Evolutionary conservation across 2,888 invertebrate species (phyloP).

Genomic region (Mechanitis messenoides): DNA sequence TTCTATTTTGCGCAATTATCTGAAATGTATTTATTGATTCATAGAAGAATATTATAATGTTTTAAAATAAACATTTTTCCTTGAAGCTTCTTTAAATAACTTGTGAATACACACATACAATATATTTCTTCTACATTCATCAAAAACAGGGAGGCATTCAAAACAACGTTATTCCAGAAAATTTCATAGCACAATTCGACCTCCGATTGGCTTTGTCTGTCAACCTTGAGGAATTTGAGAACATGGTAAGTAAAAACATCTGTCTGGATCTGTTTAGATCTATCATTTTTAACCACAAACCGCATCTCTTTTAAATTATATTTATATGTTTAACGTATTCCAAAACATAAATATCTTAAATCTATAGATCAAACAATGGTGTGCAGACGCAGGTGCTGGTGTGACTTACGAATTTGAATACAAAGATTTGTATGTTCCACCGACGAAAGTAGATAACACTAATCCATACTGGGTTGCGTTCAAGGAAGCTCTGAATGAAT

Average conservation of each 20-base stretch:
- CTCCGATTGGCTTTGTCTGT: conserved; percentile 80
- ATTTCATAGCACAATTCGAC: conserved; percentile 84
- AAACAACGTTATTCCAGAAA: conserved; percentile 90
- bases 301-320: too few relatives aligned
- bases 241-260: conserved; percentile 57
- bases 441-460: conserved; percentile 77
- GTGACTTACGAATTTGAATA: conserved; percentile 79
- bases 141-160: conserved; percentile 77
- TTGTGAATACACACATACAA: too few relatives aligned
- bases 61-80: too few relatives aligned
- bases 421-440: conserved; percentile 74
- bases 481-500: conserved; percentile 74
- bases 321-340: too few relatives aligned
- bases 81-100: too few relatives aligned
- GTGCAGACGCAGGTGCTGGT: conserved; percentile 82
- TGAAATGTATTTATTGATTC: neutral
- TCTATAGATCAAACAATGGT: conserved; percentile 72
- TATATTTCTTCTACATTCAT: too few relatives aligned
- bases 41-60: too few relatives aligned
- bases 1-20: neutral
- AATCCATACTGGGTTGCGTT: conserved; percentile 86
- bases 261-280: too few relatives aligned
- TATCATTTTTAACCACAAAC: too few relatives aligned
- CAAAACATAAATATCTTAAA: neutral
- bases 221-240: conserved; percentile 78